Conservation (phyloP, 2,888 invertebrate genomes). For the Caenorhabditis virilis region DNA sequence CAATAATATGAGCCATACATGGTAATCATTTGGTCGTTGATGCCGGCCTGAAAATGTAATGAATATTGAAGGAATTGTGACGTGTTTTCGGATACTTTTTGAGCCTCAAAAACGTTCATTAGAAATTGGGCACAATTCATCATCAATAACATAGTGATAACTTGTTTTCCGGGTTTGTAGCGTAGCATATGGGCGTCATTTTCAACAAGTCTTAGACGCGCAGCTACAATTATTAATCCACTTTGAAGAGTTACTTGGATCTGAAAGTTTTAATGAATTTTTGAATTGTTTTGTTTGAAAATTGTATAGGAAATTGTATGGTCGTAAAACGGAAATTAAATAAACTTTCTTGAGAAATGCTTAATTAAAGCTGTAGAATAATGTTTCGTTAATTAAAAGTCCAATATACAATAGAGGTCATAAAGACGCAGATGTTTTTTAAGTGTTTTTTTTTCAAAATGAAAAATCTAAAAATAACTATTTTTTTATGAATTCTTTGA, state of each 20-base stretch:
- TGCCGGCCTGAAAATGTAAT: slow-evolving; percentile 39
- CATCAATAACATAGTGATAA: slow-evolving; percentile 50
- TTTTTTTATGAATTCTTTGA: too few species aligned
- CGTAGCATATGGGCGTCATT: slow-evolving; percentile 43
- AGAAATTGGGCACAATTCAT: slow-evolving; percentile 77
- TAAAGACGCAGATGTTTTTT: too few species aligned
- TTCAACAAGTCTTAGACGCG: slow-evolving; percentile 34
- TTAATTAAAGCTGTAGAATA: too few species aligned
- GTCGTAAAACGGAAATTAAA: too few species aligned
- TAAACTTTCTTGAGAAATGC: too few species aligned
- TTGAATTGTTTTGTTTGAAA: too few species aligned
- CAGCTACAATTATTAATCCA: slow-evolving; percentile 46
- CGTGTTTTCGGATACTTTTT: slow-evolving; percentile 70
- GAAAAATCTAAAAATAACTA: too few species aligned
- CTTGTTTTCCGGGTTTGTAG: slow-evolving; percentile 58
- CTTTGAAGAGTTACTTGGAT: slow-evolving; percentile 54
- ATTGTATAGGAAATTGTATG: too few species aligned
- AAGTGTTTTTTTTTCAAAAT: too few species aligned
- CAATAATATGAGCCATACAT: slow-evolving; percentile 76
- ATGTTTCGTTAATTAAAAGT: too few species aligned
- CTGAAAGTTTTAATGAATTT: slow-evolving; percentile 12
- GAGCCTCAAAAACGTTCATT: slow-evolving; percentile 76
- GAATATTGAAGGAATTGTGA: too few species aligned
- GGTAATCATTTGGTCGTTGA: slow-evolving; percentile 52
- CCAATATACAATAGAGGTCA: too few species aligned